A percentile compares a stretch with the other conserved stretches of the same genome.
Evolutionary conservation across 2,888 invertebrate species (phyloP).

Genomic region (Merodon equestris): DNA sequence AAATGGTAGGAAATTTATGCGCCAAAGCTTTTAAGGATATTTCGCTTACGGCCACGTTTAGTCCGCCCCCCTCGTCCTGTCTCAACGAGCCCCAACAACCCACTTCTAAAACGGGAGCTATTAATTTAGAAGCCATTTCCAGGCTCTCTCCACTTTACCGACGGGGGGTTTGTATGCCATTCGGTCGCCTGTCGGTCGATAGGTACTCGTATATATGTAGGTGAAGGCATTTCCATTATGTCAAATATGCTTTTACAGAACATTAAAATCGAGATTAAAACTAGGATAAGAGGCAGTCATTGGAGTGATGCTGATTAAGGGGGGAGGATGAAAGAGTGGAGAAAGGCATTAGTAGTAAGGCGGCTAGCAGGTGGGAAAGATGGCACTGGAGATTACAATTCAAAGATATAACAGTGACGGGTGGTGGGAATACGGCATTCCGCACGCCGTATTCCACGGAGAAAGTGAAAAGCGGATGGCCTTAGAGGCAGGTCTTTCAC

Average conservation of each 20-base stretch:
- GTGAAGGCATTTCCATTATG: constrained; percentile 73
- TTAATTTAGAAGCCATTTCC: constrained; percentile 66
- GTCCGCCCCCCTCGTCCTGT: neutral
- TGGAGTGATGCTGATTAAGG: constrained; percentile 50
- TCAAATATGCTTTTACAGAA: constrained; percentile 73
- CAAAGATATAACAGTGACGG: constrained; percentile 55
- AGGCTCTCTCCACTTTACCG: constrained; percentile 27
- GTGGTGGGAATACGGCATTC: too few relatives aligned
- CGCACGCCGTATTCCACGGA: too few relatives aligned
- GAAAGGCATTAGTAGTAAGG: constrained; percentile 14
- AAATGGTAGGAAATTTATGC: constrained; percentile 61
- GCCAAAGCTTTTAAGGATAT: constrained; percentile 66
- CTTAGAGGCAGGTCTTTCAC: constrained; percentile 35
- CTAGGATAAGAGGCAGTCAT: constrained; percentile 70
- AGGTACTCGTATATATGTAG: constrained; percentile 46
- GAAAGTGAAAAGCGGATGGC: constrained; percentile 25
- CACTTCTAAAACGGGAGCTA: constrained; percentile 44
- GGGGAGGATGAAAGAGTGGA: constrained; percentile 29
- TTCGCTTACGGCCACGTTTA: constrained; percentile 21
- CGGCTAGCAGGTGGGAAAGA: constrained; percentile 14
- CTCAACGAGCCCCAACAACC: constrained; percentile 11
- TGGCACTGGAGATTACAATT: constrained; percentile 63
- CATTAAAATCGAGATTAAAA: constrained; percentile 74
- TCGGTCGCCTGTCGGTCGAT: neutral
- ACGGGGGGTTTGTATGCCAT: too few relatives aligned